Conservation (phyloP, 2,113 vertebrate species). For the Capricornis sumatraensis region DNA sequence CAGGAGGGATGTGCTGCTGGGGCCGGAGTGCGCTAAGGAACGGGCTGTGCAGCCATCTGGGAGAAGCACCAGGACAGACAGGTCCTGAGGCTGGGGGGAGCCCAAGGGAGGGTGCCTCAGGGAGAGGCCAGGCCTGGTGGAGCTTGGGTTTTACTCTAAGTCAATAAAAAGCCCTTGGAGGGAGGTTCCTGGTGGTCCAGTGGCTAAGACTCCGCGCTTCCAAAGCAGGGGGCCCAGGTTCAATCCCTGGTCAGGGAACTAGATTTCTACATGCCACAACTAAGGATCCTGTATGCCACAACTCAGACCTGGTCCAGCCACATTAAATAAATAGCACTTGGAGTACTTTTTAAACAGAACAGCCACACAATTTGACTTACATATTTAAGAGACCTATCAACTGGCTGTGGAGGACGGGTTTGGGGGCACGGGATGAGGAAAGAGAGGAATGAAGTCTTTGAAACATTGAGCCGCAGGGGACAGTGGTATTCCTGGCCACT, state of each 20-base stretch:
- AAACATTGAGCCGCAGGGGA: neutral
- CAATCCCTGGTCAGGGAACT: neutral
- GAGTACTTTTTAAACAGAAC: neutral
- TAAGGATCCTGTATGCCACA: neutral
- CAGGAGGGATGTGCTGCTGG: neutral
- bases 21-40: neutral
- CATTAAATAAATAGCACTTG: neutral
- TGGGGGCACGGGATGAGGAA: neutral
- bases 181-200: neutral
- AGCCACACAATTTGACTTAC: neutral
- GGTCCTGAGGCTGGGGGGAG: no score
- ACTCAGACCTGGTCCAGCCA: neutral
- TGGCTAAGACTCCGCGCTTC: neutral
- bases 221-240: neutral
- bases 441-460: neutral
- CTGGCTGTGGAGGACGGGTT: neutral
- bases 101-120: no score
- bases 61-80: neutral
- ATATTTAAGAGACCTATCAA: neutral
- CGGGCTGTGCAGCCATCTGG: fast-evolving
- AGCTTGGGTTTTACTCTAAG: neutral
- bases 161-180: neutral
- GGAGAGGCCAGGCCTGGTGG: neutral
- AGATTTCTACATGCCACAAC: neutral
- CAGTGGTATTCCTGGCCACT: neutral